Percentiles rank a stretch among this genome's conserved stretches.
phyloP scores from a whole-genome alignment of 2,888 invertebrate genomes.

The Lycaena phlaeas region DNA sequence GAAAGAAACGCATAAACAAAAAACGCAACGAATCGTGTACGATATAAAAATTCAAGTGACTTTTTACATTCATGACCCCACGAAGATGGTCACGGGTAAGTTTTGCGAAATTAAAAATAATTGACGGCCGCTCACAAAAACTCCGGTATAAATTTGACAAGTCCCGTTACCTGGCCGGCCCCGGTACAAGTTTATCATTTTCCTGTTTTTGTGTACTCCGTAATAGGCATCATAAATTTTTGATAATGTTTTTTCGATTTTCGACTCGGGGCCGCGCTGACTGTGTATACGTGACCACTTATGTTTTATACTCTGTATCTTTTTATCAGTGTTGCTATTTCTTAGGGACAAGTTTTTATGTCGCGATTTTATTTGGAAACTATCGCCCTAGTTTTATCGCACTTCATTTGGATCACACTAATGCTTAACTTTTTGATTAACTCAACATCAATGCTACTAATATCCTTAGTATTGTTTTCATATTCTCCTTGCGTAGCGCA shows the following conservation, averaged over 20 bases:
- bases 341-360: neutral
- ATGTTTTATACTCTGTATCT: slow-evolving; percentile 2
- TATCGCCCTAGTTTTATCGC: too few relatives aligned
- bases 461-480: too few relatives aligned
- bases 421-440: too few relatives aligned
- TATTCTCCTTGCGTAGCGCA: too few relatives aligned
- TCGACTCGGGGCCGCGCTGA: slow-evolving; percentile 23
- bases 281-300: slow-evolving; percentile 15
- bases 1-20: neutral
- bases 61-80: slow-evolving; percentile 8
- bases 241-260: slow-evolving; percentile 53
- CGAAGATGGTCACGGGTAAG: slow-evolving; percentile 19
- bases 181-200: slow-evolving; percentile 44
- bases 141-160: slow-evolving; percentile 38
- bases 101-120: slow-evolving; percentile 39
- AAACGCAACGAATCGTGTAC: neutral
- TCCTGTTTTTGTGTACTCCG: slow-evolving; percentile 46
- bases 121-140: slow-evolving; percentile 38
- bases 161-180: slow-evolving; percentile 45
- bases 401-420: too few relatives aligned
- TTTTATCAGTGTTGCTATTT: slow-evolving; percentile 2
- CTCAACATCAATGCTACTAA: too few relatives aligned
- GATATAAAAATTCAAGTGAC: neutral
- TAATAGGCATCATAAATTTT: slow-evolving; percentile 66
- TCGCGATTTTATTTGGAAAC: neutral